Conservation (phyloP, 2,113 vertebrate genomes). For the Myotis brandtii region DNA sequence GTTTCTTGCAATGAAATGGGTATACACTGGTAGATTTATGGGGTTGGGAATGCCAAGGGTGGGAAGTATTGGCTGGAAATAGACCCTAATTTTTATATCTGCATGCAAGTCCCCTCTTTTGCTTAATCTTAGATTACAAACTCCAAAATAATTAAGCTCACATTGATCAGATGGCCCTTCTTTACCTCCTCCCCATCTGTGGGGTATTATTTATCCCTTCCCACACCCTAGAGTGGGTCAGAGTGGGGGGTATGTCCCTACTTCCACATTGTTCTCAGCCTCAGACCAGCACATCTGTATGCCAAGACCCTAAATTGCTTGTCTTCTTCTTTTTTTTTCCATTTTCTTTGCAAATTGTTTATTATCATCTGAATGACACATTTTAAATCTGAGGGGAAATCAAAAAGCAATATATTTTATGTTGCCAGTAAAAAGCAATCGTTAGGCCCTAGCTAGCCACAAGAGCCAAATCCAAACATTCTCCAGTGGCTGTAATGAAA, state of each 20-base stretch:
- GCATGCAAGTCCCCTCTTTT: neutral
- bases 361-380: neutral
- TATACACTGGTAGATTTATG: neutral
- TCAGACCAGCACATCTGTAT: neutral
- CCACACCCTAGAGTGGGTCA: fast-evolving
- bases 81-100: neutral
- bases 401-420: slow-evolving; percentile 61
- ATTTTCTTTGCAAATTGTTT: slow-evolving; percentile 41
- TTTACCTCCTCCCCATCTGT: neutral
- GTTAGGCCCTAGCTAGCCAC: slow-evolving; percentile 33
- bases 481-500: slow-evolving; percentile 58
- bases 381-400: slow-evolving; percentile 59
- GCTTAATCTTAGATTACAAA: neutral
- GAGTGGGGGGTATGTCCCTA: fast-evolving
- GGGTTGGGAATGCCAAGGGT: neutral
- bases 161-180: neutral
- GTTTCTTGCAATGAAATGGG: neutral
- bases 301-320: neutral
- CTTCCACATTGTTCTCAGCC: fast-evolving
- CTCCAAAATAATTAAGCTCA: neutral
- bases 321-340: neutral
- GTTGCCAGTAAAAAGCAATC: slow-evolving; percentile 24
- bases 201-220: too few species aligned
- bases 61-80: neutral
- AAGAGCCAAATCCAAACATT: slow-evolving; percentile 30